These are phyloP conservation scores for Rhamphomyia laevipes DNA, from an alignment of 2,888 invertebrate genomes.

Conservation along the genomic window DNA sequence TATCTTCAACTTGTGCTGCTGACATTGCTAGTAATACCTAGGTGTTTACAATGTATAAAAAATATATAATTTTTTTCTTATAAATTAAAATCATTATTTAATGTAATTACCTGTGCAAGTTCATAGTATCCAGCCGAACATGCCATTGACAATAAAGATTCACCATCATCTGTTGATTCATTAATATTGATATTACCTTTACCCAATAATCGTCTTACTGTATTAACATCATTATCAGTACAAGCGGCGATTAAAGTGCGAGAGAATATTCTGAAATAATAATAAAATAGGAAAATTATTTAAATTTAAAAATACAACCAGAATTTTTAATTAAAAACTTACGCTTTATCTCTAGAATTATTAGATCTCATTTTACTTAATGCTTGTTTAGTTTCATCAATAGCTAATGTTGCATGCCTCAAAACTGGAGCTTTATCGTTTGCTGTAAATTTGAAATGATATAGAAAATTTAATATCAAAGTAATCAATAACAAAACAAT, in stretches of 20 bases:
- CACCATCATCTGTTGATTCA: conserved; percentile 96
- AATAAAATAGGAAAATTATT: background rate
- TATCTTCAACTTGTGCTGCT: conserved; percentile 94
- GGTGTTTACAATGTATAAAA: too few relatives aligned
- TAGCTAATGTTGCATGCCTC: conserved; percentile 59
- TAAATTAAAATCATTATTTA: background rate
- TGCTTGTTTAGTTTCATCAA: conserved; percentile 95
- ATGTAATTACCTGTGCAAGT: conserved; percentile 69
- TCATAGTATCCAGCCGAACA: conserved; percentile 97
- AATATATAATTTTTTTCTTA: too few relatives aligned
- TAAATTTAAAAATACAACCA: background rate
- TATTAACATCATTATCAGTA: conserved; percentile 87
- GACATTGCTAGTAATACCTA: conserved; percentile 91
- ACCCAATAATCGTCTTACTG: conserved; percentile 80
- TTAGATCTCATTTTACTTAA: conserved; percentile 92
- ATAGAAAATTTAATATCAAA: conserved; percentile 1
- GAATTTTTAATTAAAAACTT: conserved; percentile 21
- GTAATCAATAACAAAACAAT: background rate
- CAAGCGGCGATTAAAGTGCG: conserved; percentile 84
- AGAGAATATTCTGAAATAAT: conserved; percentile 35
- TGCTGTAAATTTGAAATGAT: conserved; percentile 16
- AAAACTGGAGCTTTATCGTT: conserved; percentile 37
- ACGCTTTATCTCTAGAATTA: conserved; percentile 51
- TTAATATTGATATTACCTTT: conserved; percentile 83
- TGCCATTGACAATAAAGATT: conserved; percentile 88